phyloP scores from a whole-genome alignment of 2,797 vertebrate genomes.

The Lacerta viridis region DNA sequence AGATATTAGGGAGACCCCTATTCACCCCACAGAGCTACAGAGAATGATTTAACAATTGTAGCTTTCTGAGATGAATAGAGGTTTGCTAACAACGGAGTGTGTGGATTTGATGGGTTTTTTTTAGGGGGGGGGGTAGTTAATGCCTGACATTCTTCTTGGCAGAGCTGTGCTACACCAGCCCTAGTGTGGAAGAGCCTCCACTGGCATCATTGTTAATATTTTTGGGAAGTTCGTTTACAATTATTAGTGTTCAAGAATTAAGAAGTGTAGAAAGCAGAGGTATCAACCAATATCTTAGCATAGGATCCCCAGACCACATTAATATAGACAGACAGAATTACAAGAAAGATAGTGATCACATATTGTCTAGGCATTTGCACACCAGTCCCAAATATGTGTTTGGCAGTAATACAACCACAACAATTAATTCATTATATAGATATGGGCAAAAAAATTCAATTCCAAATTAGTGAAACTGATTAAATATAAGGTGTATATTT shows the following conservation, averaged over 20 bases:
- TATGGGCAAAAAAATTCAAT: background rate
- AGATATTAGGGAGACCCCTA: too few relatives aligned
- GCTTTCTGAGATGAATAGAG: too few relatives aligned
- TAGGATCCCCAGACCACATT: background rate
- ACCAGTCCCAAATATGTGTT: background rate
- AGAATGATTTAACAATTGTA: too few relatives aligned
- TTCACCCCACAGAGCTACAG: too few relatives aligned
- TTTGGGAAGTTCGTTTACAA: background rate
- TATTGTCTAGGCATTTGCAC: background rate
- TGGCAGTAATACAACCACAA: background rate
- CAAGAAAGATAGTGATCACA: background rate
- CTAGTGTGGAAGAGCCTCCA: too few relatives aligned
- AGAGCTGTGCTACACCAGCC: too few relatives aligned
- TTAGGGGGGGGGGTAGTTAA: too few relatives aligned
- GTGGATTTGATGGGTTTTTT: too few relatives aligned
- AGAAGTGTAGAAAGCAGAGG: background rate
- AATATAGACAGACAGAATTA: background rate
- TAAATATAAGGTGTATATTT: background rate
- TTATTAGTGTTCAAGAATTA: background rate
- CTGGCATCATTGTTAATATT: background rate
- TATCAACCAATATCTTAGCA: background rate
- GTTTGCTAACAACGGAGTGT: too few relatives aligned
- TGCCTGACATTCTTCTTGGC: too few relatives aligned
- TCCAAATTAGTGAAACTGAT: background rate
- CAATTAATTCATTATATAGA: background rate